Base-by-base conservation (phyloP, 2,888 invertebrate genomes). In the Brachyopa scutellaris region DNA sequence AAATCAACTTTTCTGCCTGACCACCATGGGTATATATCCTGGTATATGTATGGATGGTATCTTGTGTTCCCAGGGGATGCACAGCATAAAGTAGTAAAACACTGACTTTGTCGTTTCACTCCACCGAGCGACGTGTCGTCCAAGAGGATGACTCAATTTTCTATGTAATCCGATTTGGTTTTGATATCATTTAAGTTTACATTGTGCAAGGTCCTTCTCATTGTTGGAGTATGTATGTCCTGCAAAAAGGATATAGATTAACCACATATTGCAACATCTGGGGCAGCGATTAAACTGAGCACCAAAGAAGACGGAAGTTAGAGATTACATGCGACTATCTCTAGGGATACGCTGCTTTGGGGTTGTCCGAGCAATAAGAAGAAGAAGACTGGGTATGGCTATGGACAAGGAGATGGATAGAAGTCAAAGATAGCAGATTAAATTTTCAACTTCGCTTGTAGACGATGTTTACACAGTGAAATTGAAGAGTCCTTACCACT, bases 71-170 rank as follows among this genome's bases (percentile, higher is more conserved):
- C 73, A 8, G 15, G 21, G 42, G 57, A 38, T 38, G 57, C 31
- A 21, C 47, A 66, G 64, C 23, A 42, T 31, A 67, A 67, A 53
- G 38, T 26, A n/a, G n/a, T 62, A 26, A 61, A 62, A 73, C 67
- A 79, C 73, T 67, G 79, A 67, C 67, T 74, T 62, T 62, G 38
- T 69, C 40, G 13, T 53, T 42, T 42, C 13, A 31, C n/a, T 42
- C 53, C 29, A 13, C 0, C 45, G n/a, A n/a, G n/a, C n/a, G n/a
- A n/a, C n/a, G n/a, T n/a, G n/a, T 38, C 21, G 47, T 74, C 79
- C 67, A n/a, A n/a, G 38, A 45, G 76, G 80, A 80, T 80, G 80
- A 80, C 80, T 76, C 76, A 80, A 80, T 80, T 80, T 80, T 69
- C 76, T 57, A 53, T 80, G 76, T 80, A 80, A 80, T 80, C 80